phyloP scores from a whole-genome alignment of 2,888 invertebrate species.

The Eurois occulta region DNA sequence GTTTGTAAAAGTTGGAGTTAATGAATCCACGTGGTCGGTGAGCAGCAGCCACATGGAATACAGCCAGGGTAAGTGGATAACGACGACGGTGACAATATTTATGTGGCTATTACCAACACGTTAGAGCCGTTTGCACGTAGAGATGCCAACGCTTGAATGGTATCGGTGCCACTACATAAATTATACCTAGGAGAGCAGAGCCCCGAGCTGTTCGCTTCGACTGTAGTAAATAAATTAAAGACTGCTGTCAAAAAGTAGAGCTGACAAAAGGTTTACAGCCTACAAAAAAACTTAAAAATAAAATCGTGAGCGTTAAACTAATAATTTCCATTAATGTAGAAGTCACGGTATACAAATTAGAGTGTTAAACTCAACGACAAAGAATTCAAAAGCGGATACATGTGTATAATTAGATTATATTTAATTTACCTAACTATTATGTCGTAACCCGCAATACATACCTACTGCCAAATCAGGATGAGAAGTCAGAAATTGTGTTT shows the following conservation, averaged over 20 bases:
- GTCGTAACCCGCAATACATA: constrained; percentile 25
- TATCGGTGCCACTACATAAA: constrained; percentile 25
- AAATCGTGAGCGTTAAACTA: constrained; percentile 1
- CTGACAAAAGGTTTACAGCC: background rate
- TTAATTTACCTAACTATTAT: constrained; percentile 22
- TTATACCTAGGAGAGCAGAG: constrained; percentile 11
- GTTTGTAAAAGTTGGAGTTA: constrained; percentile 6
- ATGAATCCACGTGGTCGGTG: constrained; percentile 32
- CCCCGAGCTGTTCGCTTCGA: background rate
- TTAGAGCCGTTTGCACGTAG: background rate
- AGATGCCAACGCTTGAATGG: constrained; percentile 35
- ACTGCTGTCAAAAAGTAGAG: background rate
- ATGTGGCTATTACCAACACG: constrained; percentile 31
- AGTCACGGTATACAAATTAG: constrained; percentile 28
- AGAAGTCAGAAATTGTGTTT: constrained; percentile 9
- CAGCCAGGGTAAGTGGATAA: constrained; percentile 42
- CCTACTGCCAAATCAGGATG: constrained; percentile 31
- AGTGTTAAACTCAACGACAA: constrained; percentile 23
- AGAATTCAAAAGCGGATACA: constrained; percentile 7
- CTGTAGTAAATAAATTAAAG: background rate
- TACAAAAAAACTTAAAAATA: background rate
- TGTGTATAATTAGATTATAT: constrained; percentile 19
- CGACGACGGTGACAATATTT: constrained; percentile 29
- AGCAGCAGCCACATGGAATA: constrained; percentile 18
- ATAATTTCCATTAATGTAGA: background rate